Base-by-base conservation (phyloP, 2,888 invertebrate genomes). In the Drosophila picticornis region DNA sequence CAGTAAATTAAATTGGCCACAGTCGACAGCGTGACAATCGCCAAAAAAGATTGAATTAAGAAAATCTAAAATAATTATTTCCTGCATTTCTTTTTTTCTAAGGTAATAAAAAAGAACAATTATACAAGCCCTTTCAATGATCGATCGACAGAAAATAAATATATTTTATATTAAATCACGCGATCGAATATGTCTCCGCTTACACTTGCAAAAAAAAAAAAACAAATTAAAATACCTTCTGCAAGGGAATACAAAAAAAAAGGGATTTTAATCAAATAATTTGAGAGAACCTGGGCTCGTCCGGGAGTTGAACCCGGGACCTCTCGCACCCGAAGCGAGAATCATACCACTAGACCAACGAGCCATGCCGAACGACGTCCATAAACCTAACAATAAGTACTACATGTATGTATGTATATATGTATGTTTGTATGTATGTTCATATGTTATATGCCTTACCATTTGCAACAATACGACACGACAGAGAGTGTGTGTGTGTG, bases 271-370 rank as follows among this genome's bases (percentile, higher is more conserved):
- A 9, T 3, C 1, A 16, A 25, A 46, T 2, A 16, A 25, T 9
- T 46, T 25, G 25, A 1, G 22, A 1, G 46, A 29, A 10, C 38
- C 60, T 73, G 90, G 90, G 90, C 90, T 90, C 88, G 88, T 84
- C 90, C 90, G 90, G 91, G 90, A 91, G 78, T 91, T 90, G 90
- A 91, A 90, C 91, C 90, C 91, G 88, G 91, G 91, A 91, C 90
- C 90, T 90, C 90, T 90, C 88, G 89, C 90, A 91, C 86, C 88
- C 90, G 89, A 91, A 90, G 88, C 90, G 90, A 90, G 84, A 90
- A 90, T 91, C 91, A 90, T 91, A 86, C 90, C 89, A 75, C 90
- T 90, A 90, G 90, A 91, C 88, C 90, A 91, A 90, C 90, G 88
- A 91, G 89, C 88, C 88, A 1, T n/a, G 6, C 6, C 11, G 6